These are phyloP conservation scores for Apaloderma vittatum DNA, from an alignment of 2,113 vertebrate species.

Conservation along the genomic window DNA sequence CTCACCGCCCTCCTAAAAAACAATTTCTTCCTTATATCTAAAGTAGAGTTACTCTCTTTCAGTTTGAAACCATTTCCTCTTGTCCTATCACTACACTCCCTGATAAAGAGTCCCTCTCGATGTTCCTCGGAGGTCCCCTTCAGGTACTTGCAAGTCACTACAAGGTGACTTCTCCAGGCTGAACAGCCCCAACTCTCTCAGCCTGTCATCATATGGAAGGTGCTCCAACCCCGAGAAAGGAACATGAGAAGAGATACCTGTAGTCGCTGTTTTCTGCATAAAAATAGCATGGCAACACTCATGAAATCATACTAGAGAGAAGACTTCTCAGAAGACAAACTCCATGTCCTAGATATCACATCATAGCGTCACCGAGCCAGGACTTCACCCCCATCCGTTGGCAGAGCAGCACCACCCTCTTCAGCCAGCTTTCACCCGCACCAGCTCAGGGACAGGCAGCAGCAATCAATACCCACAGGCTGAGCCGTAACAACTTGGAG, in stretches of 20 bases:
- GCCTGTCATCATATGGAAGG: no score
- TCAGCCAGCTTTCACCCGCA: not conserved
- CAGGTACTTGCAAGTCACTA: no score
- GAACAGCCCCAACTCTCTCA: no score
- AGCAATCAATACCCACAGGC: not conserved
- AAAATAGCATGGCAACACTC: not conserved
- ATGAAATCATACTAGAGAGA: not conserved
- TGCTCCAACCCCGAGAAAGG: not conserved
- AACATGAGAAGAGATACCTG: not conserved
- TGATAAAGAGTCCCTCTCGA: no score
- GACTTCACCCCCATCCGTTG: fast-evolving
- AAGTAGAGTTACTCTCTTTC: no score
- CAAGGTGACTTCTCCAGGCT: no score
- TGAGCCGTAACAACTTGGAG: not conserved
- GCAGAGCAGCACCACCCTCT: not conserved
- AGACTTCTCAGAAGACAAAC: not conserved
- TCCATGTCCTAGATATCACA: not conserved
- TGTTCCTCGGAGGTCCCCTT: no score
- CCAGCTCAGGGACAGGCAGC: not conserved
- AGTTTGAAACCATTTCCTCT: no score
- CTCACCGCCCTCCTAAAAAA: no score
- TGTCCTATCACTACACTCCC: no score
- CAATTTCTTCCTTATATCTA: no score
- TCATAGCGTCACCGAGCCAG: not conserved
- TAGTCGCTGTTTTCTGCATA: not conserved